Evolutionary conservation across 2,113 vertebrate genomes (phyloP), one percentile per base, ranked within the genome.

Genomic region (Halichoerus grypus): DNA sequence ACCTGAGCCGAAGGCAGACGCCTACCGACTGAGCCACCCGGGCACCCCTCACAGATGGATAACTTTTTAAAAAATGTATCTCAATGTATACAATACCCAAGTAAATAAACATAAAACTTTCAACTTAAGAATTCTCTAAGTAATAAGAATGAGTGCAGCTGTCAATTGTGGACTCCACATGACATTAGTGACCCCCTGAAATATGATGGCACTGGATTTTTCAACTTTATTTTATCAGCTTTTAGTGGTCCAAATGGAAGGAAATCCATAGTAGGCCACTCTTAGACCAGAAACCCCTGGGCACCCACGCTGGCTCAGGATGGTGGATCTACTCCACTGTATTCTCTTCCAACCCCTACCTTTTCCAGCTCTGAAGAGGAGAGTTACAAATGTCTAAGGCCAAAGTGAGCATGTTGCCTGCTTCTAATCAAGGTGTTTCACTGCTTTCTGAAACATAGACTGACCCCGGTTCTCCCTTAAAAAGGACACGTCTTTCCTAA

Each of bases 21-120:
- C 7, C 46, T 46, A 46, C 7, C 8, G 46, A 46, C 46, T 46
- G 46, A 46, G 46, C 7, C 46, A 46, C 46, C 46, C 46, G 46
- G 46, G 46, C 46, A 1, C 46, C 46, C 46, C 46, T 86, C 21
- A 86, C 12, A 72, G 18, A 85, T 86, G 4, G 5, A 85, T 5
- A 82, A 46, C 46, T 74, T 77, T 69, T 39, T 18, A 8, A 69
- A 91, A 79, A 71, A 79, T 22, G 13, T 65, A 61, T 61, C 46
- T 65, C 31, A 39, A 9, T 19, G 4, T 36, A 36, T n/a, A 83
- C 1, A 76, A 74, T 42, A 63, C 53, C 7, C 31, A 97, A 87
- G 33, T n/a, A 15, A 19, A 55, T 88, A 81, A 93, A 95, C n/a
- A 57, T 4, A 98, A n/a, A 88, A 76, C 28, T 72, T 93, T 61